Evolutionary conservation across 2,888 invertebrate genomes (phyloP).

Genomic region (Linyphia triangularis): DNA sequence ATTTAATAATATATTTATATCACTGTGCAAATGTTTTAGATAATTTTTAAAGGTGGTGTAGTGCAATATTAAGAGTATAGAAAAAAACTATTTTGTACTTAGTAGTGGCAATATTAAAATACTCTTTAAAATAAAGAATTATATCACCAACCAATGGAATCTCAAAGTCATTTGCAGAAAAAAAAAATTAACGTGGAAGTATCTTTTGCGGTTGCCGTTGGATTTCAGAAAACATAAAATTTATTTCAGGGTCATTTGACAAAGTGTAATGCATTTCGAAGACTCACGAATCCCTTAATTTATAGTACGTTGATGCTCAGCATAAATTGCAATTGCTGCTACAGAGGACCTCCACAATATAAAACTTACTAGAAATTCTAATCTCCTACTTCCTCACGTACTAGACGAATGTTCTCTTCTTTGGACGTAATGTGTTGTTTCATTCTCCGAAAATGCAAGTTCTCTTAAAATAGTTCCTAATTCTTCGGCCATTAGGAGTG

Average conservation of each 20-base stretch:
- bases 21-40: too few relatives aligned
- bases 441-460: conserved; percentile 8
- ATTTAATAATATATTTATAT: too few relatives aligned
- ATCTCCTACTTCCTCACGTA: conserved; percentile 39
- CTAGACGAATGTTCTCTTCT: conserved; percentile 18
- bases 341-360: neutral
- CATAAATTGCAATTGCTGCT: neutral
- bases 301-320: neutral
- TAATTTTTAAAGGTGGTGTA: too few relatives aligned
- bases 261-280: neutral
- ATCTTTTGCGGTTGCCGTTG: too few relatives aligned
- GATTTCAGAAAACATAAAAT: neutral
- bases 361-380: neutral
- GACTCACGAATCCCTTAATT: neutral
- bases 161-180: too few relatives aligned
- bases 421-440: conserved; percentile 24
- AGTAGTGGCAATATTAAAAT: neutral
- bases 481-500: conserved; percentile 41
- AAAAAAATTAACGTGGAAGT: too few relatives aligned
- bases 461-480: conserved; percentile 47
- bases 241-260: neutral
- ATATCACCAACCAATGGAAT: too few relatives aligned
- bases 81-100: neutral
- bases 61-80: too few relatives aligned
- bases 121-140: neutral